Evolutionary conservation across 2,888 invertebrate genomes (phyloP), one percentile per base, ranked within the genome.

Genomic region (Ichneumoninae sp.): DNA sequence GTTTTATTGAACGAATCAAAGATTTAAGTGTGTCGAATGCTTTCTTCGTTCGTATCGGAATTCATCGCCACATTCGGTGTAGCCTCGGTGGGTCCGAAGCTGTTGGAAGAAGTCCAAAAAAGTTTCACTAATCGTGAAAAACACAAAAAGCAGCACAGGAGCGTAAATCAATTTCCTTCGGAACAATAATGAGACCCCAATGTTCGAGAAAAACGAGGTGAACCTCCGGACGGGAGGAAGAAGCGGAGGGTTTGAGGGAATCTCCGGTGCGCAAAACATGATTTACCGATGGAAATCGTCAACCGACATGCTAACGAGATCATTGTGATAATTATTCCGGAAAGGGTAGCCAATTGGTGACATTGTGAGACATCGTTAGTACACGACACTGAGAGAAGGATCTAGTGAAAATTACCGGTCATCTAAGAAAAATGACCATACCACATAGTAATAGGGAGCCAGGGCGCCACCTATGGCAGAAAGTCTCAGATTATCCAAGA

Each of bases 281-380:
- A 81, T 78, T 72, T 30, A 19, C 54, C 22, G 33, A 66, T 30
- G 70, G 33, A 52, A 75, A 83, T 68, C 22, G 50, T 75, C 52
- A 13, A 44, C 57, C 26, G 36, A 19, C 52, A 36, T 44, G 30
- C 36, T 44, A 75, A 68, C 22, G 68, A 83, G 44, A 78, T 70
- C 44, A 84, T 86, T 60, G 79, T 83, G 66, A 84, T 71, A 81
- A 83, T 83, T 72, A 82, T 82, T 81, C 72, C 70, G 65, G 74
- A 71, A 86, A 62, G 54, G 65, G 52, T 16, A 72, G 62, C 72
- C 19, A 66, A 75, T 79, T 60, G 52, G 68, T 22, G 50, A 10
- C 19, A 72, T 44, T 70, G 19, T 47, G 47, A 13, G 57, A 22
- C 7, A 57, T 26, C 47, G 54, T 75, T 62, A 8, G 57, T 47